Evolutionary conservation across 2,888 invertebrate genomes (phyloP), one percentile per base, ranked within the genome.

Genomic region (Petrophora chlorosata): DNA sequence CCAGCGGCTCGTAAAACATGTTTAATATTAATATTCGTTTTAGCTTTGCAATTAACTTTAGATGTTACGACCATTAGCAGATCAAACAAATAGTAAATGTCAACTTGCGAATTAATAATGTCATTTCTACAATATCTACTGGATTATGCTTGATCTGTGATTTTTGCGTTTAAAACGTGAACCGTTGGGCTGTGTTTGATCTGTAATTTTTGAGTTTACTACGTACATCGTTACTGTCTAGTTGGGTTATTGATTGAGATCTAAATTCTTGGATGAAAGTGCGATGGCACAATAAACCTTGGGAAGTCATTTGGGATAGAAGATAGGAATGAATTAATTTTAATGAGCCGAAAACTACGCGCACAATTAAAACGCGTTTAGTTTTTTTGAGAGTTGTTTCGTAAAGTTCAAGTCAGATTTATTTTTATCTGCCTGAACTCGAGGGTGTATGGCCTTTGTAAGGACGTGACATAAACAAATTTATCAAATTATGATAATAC

Each of bases 31-130:
- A 34, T 43, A 39, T 34, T 43, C 28, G 41, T 41, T 32, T 14
- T 9, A 36, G 39, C 16, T 29, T 29, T 14, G 13, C 13, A n/a
- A 38, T 49, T 43, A 49, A 35, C 38, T 34, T 17, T 38, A 32
- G 32, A 36, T 30, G 29, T 35, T 35, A 19, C 32, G 3, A 4
- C 15, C 34, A 42, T 49, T 49, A 49, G 16, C 13, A 43, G 39
- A 49, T 43, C 49, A 49, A 49, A 43, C 43, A 39, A 34, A 13
- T 39, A 26, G 39, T 49, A 39, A 49, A 49, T 44, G 48, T 43
- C 39, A 25, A 33, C 43, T 42, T 13, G 32, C 13, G 29, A 34
- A 49, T 39, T 43, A 26, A 33, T 47, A 32, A 30, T 30, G 25
- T 30, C 8, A 34, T 34, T 8, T 19, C 13, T n/a, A 12, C 29